Evolutionary conservation across 2,888 invertebrate genomes (phyloP).

Genomic region (Tetanocera ferruginea): DNA sequence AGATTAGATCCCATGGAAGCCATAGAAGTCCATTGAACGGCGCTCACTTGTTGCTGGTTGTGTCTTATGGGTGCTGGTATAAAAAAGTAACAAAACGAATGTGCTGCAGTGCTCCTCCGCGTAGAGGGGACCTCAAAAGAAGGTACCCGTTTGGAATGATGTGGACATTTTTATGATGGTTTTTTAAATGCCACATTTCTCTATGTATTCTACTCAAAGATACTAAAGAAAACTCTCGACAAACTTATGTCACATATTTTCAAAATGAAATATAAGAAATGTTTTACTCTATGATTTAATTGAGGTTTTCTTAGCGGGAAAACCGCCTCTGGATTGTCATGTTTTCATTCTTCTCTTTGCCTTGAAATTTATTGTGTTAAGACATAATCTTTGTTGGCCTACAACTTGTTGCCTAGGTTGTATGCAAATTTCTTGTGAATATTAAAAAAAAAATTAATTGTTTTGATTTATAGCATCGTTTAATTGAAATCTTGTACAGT

Average conservation of each 20-base stretch:
- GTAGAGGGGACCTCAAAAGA: neutral
- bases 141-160: neutral
- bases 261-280: too few species aligned
- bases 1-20: neutral
- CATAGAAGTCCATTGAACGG: neutral
- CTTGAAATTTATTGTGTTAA: neutral
- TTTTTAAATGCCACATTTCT: neutral
- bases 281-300: neutral
- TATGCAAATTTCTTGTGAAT: conserved; percentile 40
- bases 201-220: neutral
- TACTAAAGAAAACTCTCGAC: neutral
- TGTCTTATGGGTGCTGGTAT: neutral
- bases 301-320: neutral
- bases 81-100: conserved; percentile 15
- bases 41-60: conserved; percentile 9
- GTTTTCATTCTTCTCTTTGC: neutral
- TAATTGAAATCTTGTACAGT: conserved; percentile 48
- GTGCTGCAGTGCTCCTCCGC: too few species aligned
- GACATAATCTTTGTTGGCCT: neutral
- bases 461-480: conserved; percentile 49
- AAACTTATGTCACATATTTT: neutral
- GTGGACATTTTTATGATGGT: neutral
- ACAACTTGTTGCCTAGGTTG: neutral
- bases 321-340: neutral
- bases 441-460: neutral